Evolutionary conservation across 1,140 invertebrate genomes (phyloP), one percentile per base, ranked within the genome.

Genomic region (Thrips palmi): DNA sequence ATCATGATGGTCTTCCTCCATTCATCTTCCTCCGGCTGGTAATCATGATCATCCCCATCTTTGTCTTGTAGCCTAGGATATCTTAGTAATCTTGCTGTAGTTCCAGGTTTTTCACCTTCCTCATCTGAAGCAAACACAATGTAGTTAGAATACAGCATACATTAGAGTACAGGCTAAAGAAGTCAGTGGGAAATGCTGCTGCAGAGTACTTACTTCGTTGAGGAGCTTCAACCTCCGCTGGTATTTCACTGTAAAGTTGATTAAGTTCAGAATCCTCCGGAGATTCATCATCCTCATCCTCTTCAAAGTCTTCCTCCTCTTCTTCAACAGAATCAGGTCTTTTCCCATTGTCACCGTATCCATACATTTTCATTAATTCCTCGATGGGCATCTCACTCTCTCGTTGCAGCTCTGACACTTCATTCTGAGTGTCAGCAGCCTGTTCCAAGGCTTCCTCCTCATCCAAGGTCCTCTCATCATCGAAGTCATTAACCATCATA

Each of bases 401-500:
- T 14, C 24, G 24, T 27, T 49, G 77, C 33, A 94, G 64, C 55
- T 81, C 85, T 46, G 79, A 79, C 31, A 94, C 65, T 62, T 93
- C 89, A 51, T 80, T 80, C 48, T 78, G 70, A 23, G 81, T 77
- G 57, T 86, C 83, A 59, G 85, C 83, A 47, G 74, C 70, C 45
- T 79, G 78, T 52, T 86, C 86, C 54, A 93, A 62, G 22, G 84
- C 86, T 68, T 96, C 91, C 67, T 94, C 89, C 64, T 94, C 89
- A 55, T 93, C 89, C 50, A 94, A 54, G 31, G 89, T 96, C 52
- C 80, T 68, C 57, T 96, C 91, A 64, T 94, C 91, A 62, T 94
- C 89, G 65, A 87, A 93, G 61, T 93, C 88, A 73, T 93, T 84
- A 40, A 93, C 75, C 65, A 94, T 76, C 84, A 93, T 87, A 59